These are phyloP conservation scores for Mormyrops attenuatus DNA, from an alignment of 2,797 vertebrate genomes.

Conservation along the genomic window DNA sequence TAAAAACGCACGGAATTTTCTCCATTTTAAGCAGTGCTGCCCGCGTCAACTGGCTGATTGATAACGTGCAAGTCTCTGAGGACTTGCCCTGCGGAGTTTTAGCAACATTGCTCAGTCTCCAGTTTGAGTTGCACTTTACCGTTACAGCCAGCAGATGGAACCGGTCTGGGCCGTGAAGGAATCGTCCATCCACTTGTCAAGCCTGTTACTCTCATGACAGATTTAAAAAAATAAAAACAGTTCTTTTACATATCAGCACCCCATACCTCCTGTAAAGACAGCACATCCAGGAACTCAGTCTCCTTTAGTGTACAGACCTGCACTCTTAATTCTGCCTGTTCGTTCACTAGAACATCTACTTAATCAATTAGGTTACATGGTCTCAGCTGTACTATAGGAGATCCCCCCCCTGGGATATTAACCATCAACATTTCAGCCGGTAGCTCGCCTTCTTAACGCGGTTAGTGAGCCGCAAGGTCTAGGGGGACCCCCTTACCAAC, in stretches of 20 bases:
- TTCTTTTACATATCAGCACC: neutral
- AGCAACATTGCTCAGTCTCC: neutral
- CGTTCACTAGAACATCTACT: neutral
- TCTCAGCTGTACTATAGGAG: neutral
- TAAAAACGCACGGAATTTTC: neutral
- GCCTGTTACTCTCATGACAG: neutral
- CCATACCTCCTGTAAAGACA: neutral
- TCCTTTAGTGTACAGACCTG: neutral
- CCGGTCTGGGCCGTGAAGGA: neutral
- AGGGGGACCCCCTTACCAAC: neutral
- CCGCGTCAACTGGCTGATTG: neutral
- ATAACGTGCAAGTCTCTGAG: neutral
- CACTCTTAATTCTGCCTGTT: neutral
- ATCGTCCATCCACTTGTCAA: neutral
- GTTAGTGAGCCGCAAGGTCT: neutral
- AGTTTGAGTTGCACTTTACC: neutral
- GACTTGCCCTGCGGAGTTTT: neutral
- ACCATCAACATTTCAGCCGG: neutral
- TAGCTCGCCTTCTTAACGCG: neutral
- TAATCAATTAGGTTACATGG: constrained; percentile 2
- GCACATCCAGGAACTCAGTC: neutral
- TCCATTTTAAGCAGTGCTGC: neutral
- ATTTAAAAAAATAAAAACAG: neutral
- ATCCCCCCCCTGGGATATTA: neutral
- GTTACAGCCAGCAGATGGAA: neutral